Evolutionary conservation across 2,888 invertebrate genomes (phyloP), one percentile per base, ranked within the genome.

Genomic region (Deilephila porcellus): DNA sequence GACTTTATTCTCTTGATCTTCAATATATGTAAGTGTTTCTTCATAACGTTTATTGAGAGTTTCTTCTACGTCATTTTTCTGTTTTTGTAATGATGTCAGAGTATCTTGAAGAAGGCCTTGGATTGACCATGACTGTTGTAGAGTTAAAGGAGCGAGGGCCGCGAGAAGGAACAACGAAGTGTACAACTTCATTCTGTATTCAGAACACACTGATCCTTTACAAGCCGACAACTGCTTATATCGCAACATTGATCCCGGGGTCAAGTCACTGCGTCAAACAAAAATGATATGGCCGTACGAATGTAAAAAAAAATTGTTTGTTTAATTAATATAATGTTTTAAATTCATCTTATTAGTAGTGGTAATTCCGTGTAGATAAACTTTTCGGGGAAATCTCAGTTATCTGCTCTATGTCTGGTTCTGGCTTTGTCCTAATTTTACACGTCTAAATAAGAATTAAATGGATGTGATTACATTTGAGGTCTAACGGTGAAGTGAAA

Each of bases 1-100:
- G 25, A 93, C 83, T 60, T 86, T 85, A 74, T 82, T 84, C 56
- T 91, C 87, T 73, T 91, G 88, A 34, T 85, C 82, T 74, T 89
- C 90, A 3, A 92, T 81, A 78, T 89, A 92, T 29, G 75, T 62
- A 2, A 37, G 86, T 85, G 78, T 79, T 17, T 74, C 76, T 6
- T 73, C 56, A 70, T 86, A 87, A 71, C 87, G 83, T 8, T 79
- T 76, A 8, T 77, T 84, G 60, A 90, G 82, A 56, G 89, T 86
- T 0, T 82, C 76, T 56, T 85, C 86, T 76, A 91, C 84, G 74
- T 84, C 86, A 25, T 82, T 75, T 73, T 80, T 81, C 73, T 85
- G 82, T 75, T 81, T 76, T 76, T 81, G 75, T 11, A 86, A 79
- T 74, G 83, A 83, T 5, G 75, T 71, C 70, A 74, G 71, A 60